Evolutionary conservation across 2,888 invertebrate species (phyloP).

Genomic region (Strigamia transsilvanica): DNA sequence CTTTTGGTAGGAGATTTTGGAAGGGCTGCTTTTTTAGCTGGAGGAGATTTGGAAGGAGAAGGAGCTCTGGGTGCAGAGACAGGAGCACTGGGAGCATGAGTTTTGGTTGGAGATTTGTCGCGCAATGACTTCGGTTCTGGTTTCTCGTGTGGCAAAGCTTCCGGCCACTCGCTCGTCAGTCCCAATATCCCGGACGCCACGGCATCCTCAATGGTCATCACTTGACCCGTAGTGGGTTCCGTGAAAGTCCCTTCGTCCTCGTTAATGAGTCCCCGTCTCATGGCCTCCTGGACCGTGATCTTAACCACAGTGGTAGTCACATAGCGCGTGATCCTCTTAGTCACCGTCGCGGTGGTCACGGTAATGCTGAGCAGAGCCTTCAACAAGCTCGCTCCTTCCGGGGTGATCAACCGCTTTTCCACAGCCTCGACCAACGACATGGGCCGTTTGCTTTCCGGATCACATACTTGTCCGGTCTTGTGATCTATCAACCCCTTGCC

Average conservation of each 20-base stretch:
- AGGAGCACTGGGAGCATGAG: slow-evolving; percentile 44
- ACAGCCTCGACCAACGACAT: slow-evolving; percentile 87
- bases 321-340: slow-evolving; percentile 82
- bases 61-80: slow-evolving; percentile 9
- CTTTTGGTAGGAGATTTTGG: slow-evolving; percentile 50
- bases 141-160: not conserved
- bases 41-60: slow-evolving; percentile 51
- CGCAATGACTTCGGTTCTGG: too few species aligned
- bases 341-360: slow-evolving; percentile 85
- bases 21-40: slow-evolving; percentile 7
- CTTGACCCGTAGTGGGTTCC: slow-evolving; percentile 61
- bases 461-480: slow-evolving; percentile 83
- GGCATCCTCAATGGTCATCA: slow-evolving; percentile 64
- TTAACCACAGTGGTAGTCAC: slow-evolving; percentile 64
- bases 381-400: slow-evolving; percentile 85
- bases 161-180: slow-evolving; percentile 62
- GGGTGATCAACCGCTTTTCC: slow-evolving; percentile 81
- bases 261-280: slow-evolving; percentile 80
- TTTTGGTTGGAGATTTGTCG: not conserved
- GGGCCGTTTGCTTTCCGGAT: slow-evolving; percentile 75
- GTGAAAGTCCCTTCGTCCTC: slow-evolving; percentile 78
- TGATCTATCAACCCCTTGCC: slow-evolving; percentile 87
- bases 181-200: slow-evolving; percentile 62
- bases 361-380: slow-evolving; percentile 87
- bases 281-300: slow-evolving; percentile 80